These are phyloP conservation scores for Meleagris gallopavo DNA, from an alignment of 2,113 vertebrate species.

Conservation along the genomic window DNA sequence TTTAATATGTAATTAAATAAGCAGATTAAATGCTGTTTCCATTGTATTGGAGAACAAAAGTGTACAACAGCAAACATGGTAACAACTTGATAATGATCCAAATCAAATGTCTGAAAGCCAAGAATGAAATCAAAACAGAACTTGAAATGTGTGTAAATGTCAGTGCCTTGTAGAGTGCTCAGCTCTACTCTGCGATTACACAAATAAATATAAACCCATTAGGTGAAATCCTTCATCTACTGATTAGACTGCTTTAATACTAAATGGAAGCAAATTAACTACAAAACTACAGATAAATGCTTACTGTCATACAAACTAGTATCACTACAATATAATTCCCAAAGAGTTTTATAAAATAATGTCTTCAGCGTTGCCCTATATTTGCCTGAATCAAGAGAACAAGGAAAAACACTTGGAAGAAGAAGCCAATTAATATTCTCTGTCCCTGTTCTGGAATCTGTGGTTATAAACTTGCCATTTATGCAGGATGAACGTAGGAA, in stretches of 20 bases:
- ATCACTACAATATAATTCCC: not conserved
- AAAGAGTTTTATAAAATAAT: not conserved
- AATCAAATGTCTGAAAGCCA: not conserved
- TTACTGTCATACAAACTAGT: not conserved
- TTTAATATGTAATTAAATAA: not conserved
- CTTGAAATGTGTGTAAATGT: not conserved
- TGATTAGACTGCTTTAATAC: not conserved
- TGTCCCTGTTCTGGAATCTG: not conserved
- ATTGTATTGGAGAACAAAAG: not conserved
- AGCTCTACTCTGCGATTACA: not conserved
- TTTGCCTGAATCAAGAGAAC: not conserved
- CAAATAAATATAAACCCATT: not conserved
- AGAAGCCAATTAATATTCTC: not conserved
- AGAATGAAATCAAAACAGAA: not conserved
- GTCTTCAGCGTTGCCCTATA: not conserved
- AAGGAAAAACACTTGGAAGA: not conserved
- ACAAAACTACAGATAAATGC: not conserved
- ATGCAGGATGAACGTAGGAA: not conserved
- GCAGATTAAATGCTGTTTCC: not conserved
- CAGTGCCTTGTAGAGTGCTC: not conserved
- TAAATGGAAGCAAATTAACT: not conserved
- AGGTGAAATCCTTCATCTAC: not conserved
- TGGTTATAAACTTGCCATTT: not conserved
- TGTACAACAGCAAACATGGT: fast-evolving
- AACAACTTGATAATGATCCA: not conserved